Evolutionary conservation across 2,113 vertebrate species (phyloP), one percentile per base, ranked within the genome.

Genomic region (Riparia riparia): DNA sequence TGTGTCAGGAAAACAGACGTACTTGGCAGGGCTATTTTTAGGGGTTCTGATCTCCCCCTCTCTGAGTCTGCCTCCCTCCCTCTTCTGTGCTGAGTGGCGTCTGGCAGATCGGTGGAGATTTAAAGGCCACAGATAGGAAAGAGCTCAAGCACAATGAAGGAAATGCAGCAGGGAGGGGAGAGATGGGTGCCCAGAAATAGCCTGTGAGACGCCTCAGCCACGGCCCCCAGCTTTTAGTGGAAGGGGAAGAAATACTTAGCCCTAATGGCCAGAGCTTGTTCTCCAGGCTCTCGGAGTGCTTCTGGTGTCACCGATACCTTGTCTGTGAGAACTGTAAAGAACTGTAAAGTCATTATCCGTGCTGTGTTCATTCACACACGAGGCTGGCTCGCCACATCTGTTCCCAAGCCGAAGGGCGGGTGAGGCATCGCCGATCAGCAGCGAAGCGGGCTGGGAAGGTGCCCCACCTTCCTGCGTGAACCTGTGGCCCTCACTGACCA

Each of bases 1-100:
- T 95, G 96, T 97, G 81, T 97, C 96, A 97, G 98, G 98, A 98
- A 98, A 98, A 97, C 92, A 97, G 92, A 97, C 70, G 41, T 93
- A 96, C 93, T 95, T 3, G 15, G 90, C 86, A 92, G 41, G 60
- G 94, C 97, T 98, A 98, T 98, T 98, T 98, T 98, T 98, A 98
- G 98, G 96, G 94, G 93, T 94, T 66, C 79, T 85, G 54, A 86
- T 68, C 44, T 91, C 89, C 95, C 95, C 97, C 96, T 93, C 97
- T 91, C 83, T 8, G 61, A 51, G 71, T 79, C 64, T 90, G 92
- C 94, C 87, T 96, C 86, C 94, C 91, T 71, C 65, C 28, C 90
- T 73, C 95, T 91, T 97, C 98, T 98, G 97, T 96, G 84, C 97
- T 90, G 95, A 96, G 93, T 90, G 97, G 97, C 92, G 95, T 96